A percentile compares a stretch with the other conserved stretches of the same genome.
phyloP scores from a whole-genome alignment of 2,888 invertebrate species.

The Tiliacea aurago region DNA sequence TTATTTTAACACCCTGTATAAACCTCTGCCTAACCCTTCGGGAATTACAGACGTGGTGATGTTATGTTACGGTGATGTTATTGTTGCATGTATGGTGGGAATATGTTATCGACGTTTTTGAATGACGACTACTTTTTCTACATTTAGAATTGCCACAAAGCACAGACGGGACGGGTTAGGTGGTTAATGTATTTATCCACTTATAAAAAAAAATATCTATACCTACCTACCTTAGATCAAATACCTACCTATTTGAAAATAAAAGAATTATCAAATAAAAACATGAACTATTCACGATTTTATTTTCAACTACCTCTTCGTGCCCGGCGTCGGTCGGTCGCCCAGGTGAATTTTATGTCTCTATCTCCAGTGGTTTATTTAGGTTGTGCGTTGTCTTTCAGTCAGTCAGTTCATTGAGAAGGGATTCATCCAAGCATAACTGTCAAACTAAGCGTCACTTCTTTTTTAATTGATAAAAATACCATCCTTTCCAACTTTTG shows the following conservation, averaged over 20 bases:
- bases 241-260: not conserved
- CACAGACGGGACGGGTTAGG: not conserved
- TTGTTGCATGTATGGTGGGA: slow-evolving; percentile 18
- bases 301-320: not conserved
- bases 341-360: not conserved
- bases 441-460: not conserved
- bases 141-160: not conserved
- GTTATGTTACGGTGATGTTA: no score
- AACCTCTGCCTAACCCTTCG: no score
- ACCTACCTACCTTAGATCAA: no score
- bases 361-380: not conserved
- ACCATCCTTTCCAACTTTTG: not conserved
- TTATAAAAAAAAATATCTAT: not conserved
- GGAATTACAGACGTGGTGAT: no score
- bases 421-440: not conserved
- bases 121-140: not conserved
- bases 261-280: not conserved
- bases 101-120: slow-evolving; percentile 4
- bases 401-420: not conserved
- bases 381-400: not conserved
- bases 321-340: not conserved
- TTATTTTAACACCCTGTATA: no score
- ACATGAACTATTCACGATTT: not conserved
- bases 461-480: not conserved
- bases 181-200: not conserved